Percentiles rank a stretch among this genome's conserved stretches.
Evolutionary conservation across 2,888 invertebrate species (phyloP).

Genomic region (Elysia crispata): DNA sequence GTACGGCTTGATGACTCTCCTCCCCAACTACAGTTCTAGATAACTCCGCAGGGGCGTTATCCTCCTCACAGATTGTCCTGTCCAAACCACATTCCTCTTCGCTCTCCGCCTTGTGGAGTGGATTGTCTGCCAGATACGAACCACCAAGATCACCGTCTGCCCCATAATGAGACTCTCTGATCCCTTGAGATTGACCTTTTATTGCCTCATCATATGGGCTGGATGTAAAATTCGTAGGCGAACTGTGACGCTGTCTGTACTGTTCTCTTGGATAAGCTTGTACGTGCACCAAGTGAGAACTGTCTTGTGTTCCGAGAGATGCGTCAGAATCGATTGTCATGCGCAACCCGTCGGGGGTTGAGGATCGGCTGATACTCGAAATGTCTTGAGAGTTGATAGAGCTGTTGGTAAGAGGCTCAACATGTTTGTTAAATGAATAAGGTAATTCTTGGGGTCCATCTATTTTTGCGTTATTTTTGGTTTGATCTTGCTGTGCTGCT

Average conservation of each 20-base stretch:
- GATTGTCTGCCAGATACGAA: neutral
- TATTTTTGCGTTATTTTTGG: no score
- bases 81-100: no score
- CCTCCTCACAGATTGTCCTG: no score
- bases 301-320: conserved; percentile 34
- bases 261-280: neutral
- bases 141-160: conserved; percentile 12
- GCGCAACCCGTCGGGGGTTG: conserved; percentile 53
- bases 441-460: no score
- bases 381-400: conserved; percentile 50
- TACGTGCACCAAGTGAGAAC: neutral
- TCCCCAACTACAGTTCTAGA: no score
- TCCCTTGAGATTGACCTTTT: neutral
- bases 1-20: no score
- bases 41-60: no score
- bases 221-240: conserved; percentile 33
- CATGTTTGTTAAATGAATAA: neutral
- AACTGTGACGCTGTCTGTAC: conserved; percentile 27
- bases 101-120: no score
- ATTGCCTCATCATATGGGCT: conserved; percentile 26
- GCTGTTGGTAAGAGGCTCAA: conserved; percentile 9
- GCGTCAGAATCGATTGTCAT: conserved; percentile 52
- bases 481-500: no score
- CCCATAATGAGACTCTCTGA: no score
- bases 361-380: conserved; percentile 56